Evolutionary conservation across 2,888 invertebrate species (phyloP).

Genomic region (Drosophila crucigera): DNA sequence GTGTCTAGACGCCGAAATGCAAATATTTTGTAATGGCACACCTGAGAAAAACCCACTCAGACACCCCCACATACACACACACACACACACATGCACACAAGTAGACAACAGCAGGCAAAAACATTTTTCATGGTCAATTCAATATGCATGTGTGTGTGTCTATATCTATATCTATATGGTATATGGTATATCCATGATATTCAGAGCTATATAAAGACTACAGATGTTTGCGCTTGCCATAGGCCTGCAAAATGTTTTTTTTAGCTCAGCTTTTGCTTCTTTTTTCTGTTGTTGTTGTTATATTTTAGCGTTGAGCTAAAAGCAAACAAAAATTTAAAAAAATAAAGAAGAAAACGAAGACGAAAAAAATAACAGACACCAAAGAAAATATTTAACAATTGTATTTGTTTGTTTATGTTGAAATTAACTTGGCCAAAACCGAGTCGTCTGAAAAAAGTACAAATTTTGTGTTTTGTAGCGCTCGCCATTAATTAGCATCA

Average conservation of each 20-base stretch:
- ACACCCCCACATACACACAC: background rate
- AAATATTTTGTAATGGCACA: slow-evolving; percentile 26
- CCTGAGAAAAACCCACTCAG: slow-evolving; percentile 33
- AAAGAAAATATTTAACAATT: slow-evolving; percentile 34
- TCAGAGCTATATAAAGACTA: slow-evolving; percentile 26
- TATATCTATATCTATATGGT: background rate
- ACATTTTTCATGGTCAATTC: slow-evolving; percentile 76
- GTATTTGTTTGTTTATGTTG: slow-evolving; percentile 56
- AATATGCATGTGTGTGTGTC: slow-evolving; percentile 61
- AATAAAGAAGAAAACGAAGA: slow-evolving; percentile 10
- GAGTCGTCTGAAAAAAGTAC: background rate
- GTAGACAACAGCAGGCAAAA: slow-evolving; percentile 59
- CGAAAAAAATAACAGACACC: background rate
- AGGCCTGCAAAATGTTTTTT: slow-evolving; percentile 54
- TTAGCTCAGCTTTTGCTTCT: slow-evolving; percentile 7
- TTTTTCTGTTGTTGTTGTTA: background rate
- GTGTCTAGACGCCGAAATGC: slow-evolving; percentile 27
- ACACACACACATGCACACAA: background rate
- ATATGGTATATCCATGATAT: slow-evolving; percentile 7
- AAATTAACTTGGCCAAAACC: slow-evolving; percentile 47
- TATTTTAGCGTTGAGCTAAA: slow-evolving; percentile 30
- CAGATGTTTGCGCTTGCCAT: slow-evolving; percentile 40
- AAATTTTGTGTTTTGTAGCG: slow-evolving; percentile 8
- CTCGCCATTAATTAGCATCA: slow-evolving; percentile 49
- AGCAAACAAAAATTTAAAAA: slow-evolving; percentile 38